Conservation (phyloP, 1,140 invertebrate genomes). For the Leptopilina clavipes region DNA sequence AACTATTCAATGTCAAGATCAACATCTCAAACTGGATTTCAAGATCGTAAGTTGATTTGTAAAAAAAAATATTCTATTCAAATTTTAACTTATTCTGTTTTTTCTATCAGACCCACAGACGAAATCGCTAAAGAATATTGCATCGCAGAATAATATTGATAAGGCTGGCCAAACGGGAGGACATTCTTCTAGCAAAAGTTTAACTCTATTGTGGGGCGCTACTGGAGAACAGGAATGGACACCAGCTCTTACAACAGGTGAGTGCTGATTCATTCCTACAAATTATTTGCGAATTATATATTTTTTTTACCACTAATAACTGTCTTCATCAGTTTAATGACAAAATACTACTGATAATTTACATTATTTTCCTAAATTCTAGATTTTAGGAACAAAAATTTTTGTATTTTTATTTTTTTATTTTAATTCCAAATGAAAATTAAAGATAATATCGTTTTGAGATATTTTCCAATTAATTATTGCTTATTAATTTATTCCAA, state of each 20-base stretch:
- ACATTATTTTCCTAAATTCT: too few species aligned
- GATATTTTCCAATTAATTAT: too few species aligned
- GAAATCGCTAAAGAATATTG: conserved; percentile 60
- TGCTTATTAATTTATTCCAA: too few species aligned
- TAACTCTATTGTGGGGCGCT: conserved; percentile 90
- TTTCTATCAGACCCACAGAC: conserved; percentile 59
- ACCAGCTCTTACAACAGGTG: conserved; percentile 93
- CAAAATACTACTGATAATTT: too few species aligned
- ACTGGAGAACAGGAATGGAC: conserved; percentile 96
- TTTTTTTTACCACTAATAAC: not conserved
- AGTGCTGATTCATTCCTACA: conserved; percentile 36
- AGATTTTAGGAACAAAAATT: too few species aligned
- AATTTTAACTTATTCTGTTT: conserved; percentile 27
- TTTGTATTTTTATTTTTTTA: too few species aligned
- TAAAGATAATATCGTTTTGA: too few species aligned
- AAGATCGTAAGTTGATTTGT: conserved; percentile 69
- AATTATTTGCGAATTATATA: conserved; percentile 38
- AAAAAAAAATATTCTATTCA: not conserved
- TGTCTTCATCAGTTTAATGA: not conserved
- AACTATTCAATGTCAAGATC: conserved; percentile 64
- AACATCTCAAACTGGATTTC: conserved; percentile 70
- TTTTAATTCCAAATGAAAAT: too few species aligned
- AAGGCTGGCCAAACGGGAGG: conserved; percentile 57
- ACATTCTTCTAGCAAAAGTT: conserved; percentile 74
- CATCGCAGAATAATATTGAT: conserved; percentile 55